A percentile compares a stretch with the other conserved stretches of the same genome.
These are phyloP conservation scores for Sarcophaga bullata DNA, from an alignment of 1,140 invertebrate species.

Conservation along the genomic window DNA sequence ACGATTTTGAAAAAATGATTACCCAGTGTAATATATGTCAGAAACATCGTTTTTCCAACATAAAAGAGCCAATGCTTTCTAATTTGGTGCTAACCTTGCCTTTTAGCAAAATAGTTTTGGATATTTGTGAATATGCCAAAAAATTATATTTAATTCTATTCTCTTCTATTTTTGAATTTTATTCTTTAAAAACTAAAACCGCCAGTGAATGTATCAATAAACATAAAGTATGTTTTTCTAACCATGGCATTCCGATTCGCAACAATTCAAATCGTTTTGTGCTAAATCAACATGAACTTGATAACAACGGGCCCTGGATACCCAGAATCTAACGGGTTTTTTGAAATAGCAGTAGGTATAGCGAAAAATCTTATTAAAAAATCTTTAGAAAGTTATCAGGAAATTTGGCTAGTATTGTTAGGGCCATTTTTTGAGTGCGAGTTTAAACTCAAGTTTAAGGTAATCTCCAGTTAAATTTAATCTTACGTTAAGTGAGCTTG, in stretches of 20 bases:
- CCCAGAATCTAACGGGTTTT: constrained; percentile 45
- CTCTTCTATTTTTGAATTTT: constrained; percentile 57
- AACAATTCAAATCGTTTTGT: constrained; percentile 52
- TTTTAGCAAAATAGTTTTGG: neutral
- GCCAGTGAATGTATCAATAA: constrained; percentile 47
- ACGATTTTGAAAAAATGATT: neutral
- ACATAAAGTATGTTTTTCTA: constrained; percentile 50
- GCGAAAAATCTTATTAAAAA: constrained; percentile 56
- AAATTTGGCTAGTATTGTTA: constrained; percentile 43
- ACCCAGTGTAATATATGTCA: constrained; percentile 11
- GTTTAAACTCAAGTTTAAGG: no score
- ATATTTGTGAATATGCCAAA: constrained; percentile 20
- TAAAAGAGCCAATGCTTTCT: constrained; percentile 23
- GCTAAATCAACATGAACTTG: neutral
- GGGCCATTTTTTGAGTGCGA: no score
- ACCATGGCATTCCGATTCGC: constrained; percentile 52
- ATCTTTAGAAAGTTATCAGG: constrained; percentile 43
- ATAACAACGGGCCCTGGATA: constrained; percentile 53
- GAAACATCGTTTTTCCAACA: neutral
- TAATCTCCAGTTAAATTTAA: no score
- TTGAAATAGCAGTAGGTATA: constrained; percentile 50
- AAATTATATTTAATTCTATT: constrained; percentile 55
- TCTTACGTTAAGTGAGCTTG: no score
- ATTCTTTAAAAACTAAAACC: constrained; percentile 49
- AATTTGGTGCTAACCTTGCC: neutral